Conservation (phyloP, 2,797 vertebrate species). For the Hypotaenidia okinawae region DNA sequence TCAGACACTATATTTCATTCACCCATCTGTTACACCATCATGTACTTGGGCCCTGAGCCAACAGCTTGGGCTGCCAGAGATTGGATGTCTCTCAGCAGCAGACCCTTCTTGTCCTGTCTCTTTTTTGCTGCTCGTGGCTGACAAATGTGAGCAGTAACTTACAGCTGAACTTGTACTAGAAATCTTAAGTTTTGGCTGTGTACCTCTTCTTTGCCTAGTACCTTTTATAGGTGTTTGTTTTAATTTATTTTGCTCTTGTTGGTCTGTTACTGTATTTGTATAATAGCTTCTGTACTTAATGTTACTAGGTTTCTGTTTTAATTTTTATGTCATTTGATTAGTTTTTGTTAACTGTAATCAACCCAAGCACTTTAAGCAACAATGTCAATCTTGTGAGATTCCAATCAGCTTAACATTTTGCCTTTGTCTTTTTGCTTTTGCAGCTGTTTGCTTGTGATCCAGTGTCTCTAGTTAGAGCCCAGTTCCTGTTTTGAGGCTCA, state of each 20-base stretch:
- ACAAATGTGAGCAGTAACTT: not conserved
- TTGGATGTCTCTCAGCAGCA: not conserved
- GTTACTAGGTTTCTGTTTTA: conserved; percentile 53
- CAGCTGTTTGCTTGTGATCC: not conserved
- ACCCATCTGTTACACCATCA: conserved; percentile 42
- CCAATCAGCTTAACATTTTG: conserved; percentile 59
- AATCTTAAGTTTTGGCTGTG: conserved; percentile 24
- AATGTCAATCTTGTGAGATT: conserved; percentile 65
- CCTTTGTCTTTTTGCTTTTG: conserved; percentile 4
- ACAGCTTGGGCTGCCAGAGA: not conserved
- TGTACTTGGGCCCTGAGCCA: not conserved
- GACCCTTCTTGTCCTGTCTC: conserved; percentile 18
- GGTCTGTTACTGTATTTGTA: conserved; percentile 53
- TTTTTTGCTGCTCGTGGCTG: conserved; percentile 36
- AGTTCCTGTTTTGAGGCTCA: not conserved
- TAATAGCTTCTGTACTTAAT: conserved; percentile 47
- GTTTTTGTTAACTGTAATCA: conserved; percentile 50
- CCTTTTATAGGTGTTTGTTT: conserved; percentile 58
- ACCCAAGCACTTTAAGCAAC: conserved; percentile 76
- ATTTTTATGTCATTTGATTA: conserved; percentile 44
- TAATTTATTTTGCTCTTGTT: conserved; percentile 70
- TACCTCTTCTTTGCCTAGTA: conserved; percentile 35
- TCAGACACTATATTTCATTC: conserved; percentile 54
- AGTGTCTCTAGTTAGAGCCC: not conserved
- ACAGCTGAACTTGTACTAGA: conserved; percentile 21